Evolutionary conservation across 2,113 vertebrate genomes (phyloP).

Genomic region (Nannospalax galili): DNA sequence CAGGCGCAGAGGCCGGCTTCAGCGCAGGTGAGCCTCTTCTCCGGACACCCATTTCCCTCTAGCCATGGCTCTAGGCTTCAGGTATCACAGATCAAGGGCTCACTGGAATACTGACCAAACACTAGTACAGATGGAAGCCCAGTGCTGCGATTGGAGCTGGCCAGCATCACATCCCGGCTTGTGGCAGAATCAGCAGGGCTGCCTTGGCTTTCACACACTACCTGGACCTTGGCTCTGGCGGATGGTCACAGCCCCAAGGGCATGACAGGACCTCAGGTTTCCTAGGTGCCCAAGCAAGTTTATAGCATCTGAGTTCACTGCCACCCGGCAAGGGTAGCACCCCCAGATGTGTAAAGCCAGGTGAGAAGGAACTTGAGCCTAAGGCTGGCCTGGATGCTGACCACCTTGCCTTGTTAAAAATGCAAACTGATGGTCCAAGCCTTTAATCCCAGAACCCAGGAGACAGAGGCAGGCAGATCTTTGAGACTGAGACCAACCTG

Average conservation of each 20-base stretch:
- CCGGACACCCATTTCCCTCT: background rate
- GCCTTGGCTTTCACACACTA: background rate
- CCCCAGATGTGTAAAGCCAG: background rate
- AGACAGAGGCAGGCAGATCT: no score
- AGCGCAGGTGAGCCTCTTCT: constrained; percentile 89
- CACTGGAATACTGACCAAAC: background rate
- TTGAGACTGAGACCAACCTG: no score
- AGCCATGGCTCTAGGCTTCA: background rate
- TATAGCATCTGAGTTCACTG: background rate
- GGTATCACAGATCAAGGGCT: background rate
- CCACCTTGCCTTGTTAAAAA: background rate
- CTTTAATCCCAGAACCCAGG: no score
- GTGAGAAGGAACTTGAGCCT: background rate
- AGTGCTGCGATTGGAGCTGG: background rate
- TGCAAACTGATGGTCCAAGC: no score
- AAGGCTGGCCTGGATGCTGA: background rate
- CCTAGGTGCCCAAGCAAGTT: background rate
- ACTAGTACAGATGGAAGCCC: background rate
- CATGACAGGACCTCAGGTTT: background rate
- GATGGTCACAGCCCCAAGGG: background rate
- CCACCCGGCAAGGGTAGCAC: background rate
- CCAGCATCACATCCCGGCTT: background rate
- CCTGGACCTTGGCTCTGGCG: background rate
- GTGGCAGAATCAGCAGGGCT: background rate
- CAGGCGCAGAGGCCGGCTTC: constrained; percentile 87